These are phyloP conservation scores for Eclectus roratus DNA, from an alignment of 2,113 vertebrate genomes.

Conservation along the genomic window DNA sequence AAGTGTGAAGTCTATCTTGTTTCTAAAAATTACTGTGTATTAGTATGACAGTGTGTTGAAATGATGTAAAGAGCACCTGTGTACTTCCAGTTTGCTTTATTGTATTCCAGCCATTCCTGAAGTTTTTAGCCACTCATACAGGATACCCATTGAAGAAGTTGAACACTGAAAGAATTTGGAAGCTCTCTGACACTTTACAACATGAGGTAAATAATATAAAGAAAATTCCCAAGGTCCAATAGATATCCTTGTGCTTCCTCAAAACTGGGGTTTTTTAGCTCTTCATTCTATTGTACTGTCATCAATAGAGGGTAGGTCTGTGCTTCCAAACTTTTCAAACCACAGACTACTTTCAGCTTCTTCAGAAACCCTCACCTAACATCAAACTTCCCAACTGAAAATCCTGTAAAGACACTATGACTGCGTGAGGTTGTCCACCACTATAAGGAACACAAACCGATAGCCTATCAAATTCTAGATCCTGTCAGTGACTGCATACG, in stretches of 20 bases:
- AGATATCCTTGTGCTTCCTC: background rate
- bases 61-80: background rate
- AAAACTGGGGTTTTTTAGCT: background rate
- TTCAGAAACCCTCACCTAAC: background rate
- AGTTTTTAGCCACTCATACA: constrained; percentile 41
- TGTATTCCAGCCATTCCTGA: constrained; percentile 59
- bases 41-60: background rate
- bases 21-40: background rate
- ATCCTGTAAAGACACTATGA: background rate
- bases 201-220: constrained; percentile 55
- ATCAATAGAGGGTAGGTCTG: background rate
- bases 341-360: background rate
- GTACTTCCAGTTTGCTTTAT: background rate
- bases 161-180: constrained; percentile 24
- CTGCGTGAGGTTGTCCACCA: background rate
- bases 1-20: background rate
- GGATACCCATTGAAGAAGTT: constrained; percentile 39
- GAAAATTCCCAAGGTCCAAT: background rate
- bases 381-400: background rate
- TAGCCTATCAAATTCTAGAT: background rate
- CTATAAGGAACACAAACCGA: background rate
- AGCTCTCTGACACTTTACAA: constrained; percentile 50
- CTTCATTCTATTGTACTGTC: background rate
- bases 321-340: background rate
- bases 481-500: background rate